Conservation (phyloP, 2,797 vertebrate species). For the Sebastes aleutianus region DNA sequence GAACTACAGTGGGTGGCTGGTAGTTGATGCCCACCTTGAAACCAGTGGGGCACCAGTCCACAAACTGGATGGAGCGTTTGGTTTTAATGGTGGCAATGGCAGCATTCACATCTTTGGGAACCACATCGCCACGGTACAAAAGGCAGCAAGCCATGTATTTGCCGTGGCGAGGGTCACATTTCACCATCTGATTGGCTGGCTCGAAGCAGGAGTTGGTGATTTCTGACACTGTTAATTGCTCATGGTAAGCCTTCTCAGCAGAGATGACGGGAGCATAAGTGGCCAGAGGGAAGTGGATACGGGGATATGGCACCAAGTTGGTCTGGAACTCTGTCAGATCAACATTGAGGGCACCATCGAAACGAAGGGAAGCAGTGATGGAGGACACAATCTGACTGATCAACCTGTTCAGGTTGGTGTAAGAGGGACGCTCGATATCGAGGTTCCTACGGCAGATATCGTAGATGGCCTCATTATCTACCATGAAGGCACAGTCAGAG, state of each 20-base stretch:
- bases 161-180: slow-evolving; percentile 75
- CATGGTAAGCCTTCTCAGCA: slow-evolving; percentile 50
- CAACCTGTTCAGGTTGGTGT: slow-evolving; percentile 68
- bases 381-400: slow-evolving; percentile 68
- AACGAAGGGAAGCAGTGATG: slow-evolving; percentile 68
- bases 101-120: slow-evolving; percentile 87
- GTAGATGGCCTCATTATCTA: slow-evolving; percentile 43
- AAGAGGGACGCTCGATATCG: slow-evolving; percentile 20
- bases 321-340: slow-evolving; percentile 74
- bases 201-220: slow-evolving; percentile 77
- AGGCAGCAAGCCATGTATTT: slow-evolving; percentile 77
- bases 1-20: slow-evolving; percentile 86
- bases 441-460: neutral
- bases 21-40: slow-evolving; percentile 89
- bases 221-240: slow-evolving; percentile 63
- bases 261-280: slow-evolving; percentile 73
- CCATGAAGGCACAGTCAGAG: slow-evolving; percentile 78
- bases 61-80: slow-evolving; percentile 86
- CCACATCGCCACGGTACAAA: slow-evolving; percentile 79
- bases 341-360: slow-evolving; percentile 67
- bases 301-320: slow-evolving; percentile 70
- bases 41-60: slow-evolving; percentile 88
- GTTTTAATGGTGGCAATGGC: slow-evolving; percentile 86
- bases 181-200: slow-evolving; percentile 76
- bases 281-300: slow-evolving; percentile 72